These are phyloP conservation scores for Regulus satrapa DNA, from an alignment of 2,113 vertebrate genomes.

Conservation along the genomic window DNA sequence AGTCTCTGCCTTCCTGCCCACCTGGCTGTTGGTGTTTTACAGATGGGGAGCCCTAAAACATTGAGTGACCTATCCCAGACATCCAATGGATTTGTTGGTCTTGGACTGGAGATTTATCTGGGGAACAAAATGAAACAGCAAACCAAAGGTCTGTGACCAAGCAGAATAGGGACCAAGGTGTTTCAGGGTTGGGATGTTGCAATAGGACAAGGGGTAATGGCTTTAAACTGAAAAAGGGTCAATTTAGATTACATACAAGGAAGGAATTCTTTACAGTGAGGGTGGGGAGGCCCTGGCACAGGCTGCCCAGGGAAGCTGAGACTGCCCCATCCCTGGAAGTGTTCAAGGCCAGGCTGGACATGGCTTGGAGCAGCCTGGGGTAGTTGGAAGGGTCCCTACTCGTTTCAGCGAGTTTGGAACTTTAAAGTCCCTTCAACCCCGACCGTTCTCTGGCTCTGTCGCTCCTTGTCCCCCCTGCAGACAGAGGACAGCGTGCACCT, in stretches of 20 bases:
- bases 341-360: rapidly evolving
- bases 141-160: not conserved
- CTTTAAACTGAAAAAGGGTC: not conserved
- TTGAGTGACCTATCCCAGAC: not conserved
- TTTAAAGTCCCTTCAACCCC: too few species aligned
- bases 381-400: rapidly evolving
- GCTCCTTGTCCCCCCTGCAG: not conserved
- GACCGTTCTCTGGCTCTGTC: rapidly evolving
- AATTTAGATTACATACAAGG: not conserved
- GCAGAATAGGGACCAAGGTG: not conserved
- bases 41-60: not conserved
- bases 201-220: not conserved
- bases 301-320: not conserved
- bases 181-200: not conserved
- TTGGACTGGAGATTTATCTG: not conserved
- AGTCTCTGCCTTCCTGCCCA: not conserved
- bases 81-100: not conserved
- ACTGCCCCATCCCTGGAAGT: not conserved
- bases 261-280: not conserved
- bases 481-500: rapidly evolving
- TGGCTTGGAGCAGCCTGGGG: not conserved
- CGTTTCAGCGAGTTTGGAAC: not conserved
- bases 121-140: not conserved
- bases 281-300: not conserved
- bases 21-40: not conserved